Percentiles rank a stretch among this genome's conserved stretches.
Evolutionary conservation across 2,113 vertebrate genomes (phyloP).

Genomic region (Mirounga angustirostris): DNA sequence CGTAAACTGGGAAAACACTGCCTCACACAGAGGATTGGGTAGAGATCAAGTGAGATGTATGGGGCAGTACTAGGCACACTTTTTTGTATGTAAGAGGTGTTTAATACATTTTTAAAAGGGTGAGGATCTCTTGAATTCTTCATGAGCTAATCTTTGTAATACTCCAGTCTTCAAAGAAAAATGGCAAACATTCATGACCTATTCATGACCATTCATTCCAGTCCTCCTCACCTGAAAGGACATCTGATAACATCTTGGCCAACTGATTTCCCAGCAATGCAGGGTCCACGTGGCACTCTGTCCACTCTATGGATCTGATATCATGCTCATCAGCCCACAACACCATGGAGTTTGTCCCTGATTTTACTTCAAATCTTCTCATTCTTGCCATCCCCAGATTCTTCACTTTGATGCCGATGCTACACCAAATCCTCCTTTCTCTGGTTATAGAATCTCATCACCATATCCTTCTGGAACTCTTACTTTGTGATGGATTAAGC

Average conservation of each 20-base stretch:
- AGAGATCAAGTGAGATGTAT: neutral
- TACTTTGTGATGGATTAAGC: neutral
- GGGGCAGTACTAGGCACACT: neutral
- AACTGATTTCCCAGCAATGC: neutral
- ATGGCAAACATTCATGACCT: neutral
- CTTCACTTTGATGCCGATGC: neutral
- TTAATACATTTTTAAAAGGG: neutral
- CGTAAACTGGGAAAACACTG: neutral
- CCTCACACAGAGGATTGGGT: neutral
- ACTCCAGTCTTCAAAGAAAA: neutral
- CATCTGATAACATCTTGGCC: neutral
- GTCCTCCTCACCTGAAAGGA: neutral
- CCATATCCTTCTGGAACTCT: neutral
- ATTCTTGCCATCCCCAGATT: neutral
- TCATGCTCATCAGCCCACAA: neutral
- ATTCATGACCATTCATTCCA: neutral
- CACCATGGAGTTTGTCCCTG: neutral
- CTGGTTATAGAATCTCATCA: neutral
- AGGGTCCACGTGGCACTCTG: neutral
- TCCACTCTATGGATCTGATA: neutral
- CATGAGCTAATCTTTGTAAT: neutral
- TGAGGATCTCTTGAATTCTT: neutral
- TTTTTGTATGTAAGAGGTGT: neutral
- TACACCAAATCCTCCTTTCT: neutral
- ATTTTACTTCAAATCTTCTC: neutral